Percentiles rank a stretch among this genome's conserved stretches.
These are phyloP conservation scores for Cyrtonyx montezumae DNA, from an alignment of 2,113 vertebrate genomes.

Conservation along the genomic window DNA sequence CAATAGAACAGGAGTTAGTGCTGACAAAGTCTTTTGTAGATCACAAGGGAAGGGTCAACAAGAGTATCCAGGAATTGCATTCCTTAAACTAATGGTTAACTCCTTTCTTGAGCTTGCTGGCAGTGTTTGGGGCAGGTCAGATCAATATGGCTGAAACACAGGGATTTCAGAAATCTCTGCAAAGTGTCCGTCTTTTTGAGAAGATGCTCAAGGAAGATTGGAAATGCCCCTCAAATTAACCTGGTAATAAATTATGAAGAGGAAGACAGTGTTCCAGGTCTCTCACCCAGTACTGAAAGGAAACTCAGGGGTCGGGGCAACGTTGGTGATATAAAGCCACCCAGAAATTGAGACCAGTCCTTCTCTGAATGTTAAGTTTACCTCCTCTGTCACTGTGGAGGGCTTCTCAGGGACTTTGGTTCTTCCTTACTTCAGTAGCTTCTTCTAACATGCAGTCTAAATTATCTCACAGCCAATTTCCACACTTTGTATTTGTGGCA, in stretches of 20 bases:
- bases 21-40: slow-evolving; percentile 25
- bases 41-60: slow-evolving; percentile 55
- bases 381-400: not conserved
- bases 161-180: not conserved
- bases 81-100: slow-evolving; percentile 55
- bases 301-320: not conserved
- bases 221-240: not conserved
- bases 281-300: not conserved
- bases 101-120: not conserved
- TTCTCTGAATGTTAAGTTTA: not conserved
- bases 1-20: not conserved
- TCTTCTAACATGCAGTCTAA: not conserved
- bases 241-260: not conserved
- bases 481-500: not conserved
- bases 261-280: not conserved
- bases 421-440: not conserved
- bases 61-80: slow-evolving; percentile 8
- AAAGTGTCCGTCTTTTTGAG: not conserved
- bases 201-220: not conserved
- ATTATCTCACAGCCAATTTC: not conserved
- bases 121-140: not conserved
- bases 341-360: not conserved
- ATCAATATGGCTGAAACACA: not conserved
- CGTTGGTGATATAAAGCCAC: not conserved
- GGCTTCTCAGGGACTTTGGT: not conserved